These are phyloP conservation scores for Nycticebus coucang DNA, from an alignment of 2,113 vertebrate species.

Conservation along the genomic window DNA sequence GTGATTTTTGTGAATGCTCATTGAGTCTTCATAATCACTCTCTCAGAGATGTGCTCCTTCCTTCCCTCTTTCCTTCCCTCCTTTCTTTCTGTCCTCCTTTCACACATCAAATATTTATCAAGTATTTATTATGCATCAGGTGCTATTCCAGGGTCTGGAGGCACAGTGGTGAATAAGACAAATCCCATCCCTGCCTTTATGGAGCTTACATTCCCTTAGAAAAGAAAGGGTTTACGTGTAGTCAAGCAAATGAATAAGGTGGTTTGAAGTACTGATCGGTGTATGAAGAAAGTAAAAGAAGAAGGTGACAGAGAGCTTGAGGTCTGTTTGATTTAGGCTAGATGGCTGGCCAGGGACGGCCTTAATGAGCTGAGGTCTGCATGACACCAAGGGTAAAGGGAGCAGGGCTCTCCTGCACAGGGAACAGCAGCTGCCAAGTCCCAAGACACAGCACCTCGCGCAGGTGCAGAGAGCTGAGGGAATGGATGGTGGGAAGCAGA, in stretches of 20 bases:
- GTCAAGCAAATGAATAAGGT: background rate
- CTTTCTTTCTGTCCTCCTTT: background rate
- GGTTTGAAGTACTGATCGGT: background rate
- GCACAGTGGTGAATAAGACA: background rate
- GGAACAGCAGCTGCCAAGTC: background rate
- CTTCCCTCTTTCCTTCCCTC: background rate
- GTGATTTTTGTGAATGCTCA: background rate
- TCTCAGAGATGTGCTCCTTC: background rate
- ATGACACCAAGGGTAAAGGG: background rate
- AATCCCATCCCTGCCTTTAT: background rate
- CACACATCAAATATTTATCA: background rate
- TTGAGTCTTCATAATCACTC: background rate
- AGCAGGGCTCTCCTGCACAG: no score
- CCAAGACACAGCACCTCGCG: fast-evolving
- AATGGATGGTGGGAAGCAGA: background rate
- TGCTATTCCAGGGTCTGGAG: background rate
- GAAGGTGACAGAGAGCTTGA: background rate
- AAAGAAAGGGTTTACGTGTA: background rate
- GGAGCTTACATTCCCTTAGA: background rate
- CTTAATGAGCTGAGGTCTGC: background rate
- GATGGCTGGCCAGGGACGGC: background rate
- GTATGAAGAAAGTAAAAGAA: background rate
- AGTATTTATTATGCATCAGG: background rate
- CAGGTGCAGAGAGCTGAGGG: background rate
- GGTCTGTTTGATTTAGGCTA: background rate